Base-by-base conservation (phyloP, 2,113 vertebrate genomes). In the Cichladusa arquata region DNA sequence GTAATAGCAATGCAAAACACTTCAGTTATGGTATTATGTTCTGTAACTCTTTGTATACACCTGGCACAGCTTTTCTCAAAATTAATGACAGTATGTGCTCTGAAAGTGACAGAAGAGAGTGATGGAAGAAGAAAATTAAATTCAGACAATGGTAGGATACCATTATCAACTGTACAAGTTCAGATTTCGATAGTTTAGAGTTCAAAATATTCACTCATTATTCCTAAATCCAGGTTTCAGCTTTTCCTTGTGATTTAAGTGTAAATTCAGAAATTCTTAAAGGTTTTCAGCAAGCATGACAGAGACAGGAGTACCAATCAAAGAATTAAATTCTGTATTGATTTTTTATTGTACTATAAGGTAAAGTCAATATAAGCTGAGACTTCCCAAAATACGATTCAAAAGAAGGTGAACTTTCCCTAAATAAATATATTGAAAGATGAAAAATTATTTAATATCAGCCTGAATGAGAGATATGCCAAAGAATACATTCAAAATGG, bases 81-180 rank as follows among this genome's bases (percentile, higher is more conserved):
- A 94, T 62, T 85, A 92, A 76, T 87, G 66, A 61, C 45, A 73
- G 14, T 40, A n/a, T 72, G 40, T 81, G 31, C 31, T 71, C 56
- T 81, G 58, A 88, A 70, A 62, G 25, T 64, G 79, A 82, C n/a
- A 90, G 62, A 91, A 86, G 29, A 83, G n/a, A 80, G n/a, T 62
- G 71, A 88, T 40, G 48, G 47, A 82, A 91, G 51, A 81, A 82
- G 54, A 90, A 94, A 93, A 90, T 78, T 60, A 88, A 92, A 92
- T 78, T 14, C 74, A 81, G 66, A 45, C 33, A 91, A 34, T 61
- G 3, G 14, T 62, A 92, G 36, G 34, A 70, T 83, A 25, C 5
- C 44, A 34, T n/a, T 71, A 64, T 25, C 31, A 91, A 34, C 14
- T 36, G 31, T 45, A 44, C 15, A 78, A 71, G 12, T 92, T 73